Evolutionary conservation across 2,113 vertebrate species (phyloP), one percentile per base, ranked within the genome.

Genomic region (Triplophysa siluroides): DNA sequence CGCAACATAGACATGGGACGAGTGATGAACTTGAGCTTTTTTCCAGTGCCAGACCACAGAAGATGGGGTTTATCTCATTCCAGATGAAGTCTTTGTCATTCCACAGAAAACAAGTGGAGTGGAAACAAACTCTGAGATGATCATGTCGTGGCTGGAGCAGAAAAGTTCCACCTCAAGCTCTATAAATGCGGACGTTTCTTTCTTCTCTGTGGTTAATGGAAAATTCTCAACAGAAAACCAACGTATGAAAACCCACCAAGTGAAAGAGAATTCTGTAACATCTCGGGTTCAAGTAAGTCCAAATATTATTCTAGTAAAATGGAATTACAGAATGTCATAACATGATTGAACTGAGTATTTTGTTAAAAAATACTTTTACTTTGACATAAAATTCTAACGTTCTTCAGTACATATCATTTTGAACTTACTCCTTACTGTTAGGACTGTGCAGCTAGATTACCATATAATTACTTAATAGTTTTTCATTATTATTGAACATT

Each of bases 61-160:
- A 21, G 54, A 58, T 58, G 54, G 54, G 10, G 54, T 58, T 58
- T 58, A 58, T 58, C 81, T 96, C 80, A 93, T 98, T 78, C 97
- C 97, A 0, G 94, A 98, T 1, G 93, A 96, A 80, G 54, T 95
- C 45, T 94, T 95, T 83, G 95, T 94, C 24, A 91, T 96, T 47
- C 89, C 96, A 0, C 93, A 90, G 81, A 97, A 97, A 82, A 78
- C 93, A 86, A 97, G 93, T 29, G 90, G 89, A 41, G 87, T 98
- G 85, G 94, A 97, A 82, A 92, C 91, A 76, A 94, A 92, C 88
- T 96, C 96, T 0, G 95, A 96, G 87, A 92, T 98, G 66, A 93
- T 97, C 0, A 92, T 87, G 5, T 93, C 94, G 78, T 98, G 96
- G 96, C 83, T 88, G 71, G 89, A 94, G 45, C 94, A 96, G 65